These are phyloP conservation scores for Tetranychus truncatus DNA, from an alignment of 2,888 invertebrate species.

Conservation along the genomic window DNA sequence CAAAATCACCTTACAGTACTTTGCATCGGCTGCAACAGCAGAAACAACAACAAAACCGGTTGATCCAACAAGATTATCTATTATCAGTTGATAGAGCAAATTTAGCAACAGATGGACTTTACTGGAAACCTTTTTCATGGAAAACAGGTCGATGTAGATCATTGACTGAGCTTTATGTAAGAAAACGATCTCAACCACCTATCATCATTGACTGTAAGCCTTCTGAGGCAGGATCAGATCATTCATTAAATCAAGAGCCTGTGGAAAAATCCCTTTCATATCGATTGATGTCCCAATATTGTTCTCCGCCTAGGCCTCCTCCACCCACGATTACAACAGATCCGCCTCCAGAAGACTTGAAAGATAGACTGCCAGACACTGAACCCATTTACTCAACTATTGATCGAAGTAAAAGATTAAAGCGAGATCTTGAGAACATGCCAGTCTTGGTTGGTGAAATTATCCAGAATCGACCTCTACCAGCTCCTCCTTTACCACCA, in stretches of 20 bases:
- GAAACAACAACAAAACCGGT: neutral
- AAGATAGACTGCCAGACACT: neutral
- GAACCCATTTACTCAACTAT: slow-evolving; percentile 4
- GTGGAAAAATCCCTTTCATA: neutral
- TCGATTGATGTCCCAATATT: slow-evolving; percentile 8
- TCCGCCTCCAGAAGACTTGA: neutral
- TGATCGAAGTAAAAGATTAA: neutral
- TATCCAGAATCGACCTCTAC: slow-evolving; percentile 1
- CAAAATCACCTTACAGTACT: neutral
- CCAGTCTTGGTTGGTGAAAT: neutral
- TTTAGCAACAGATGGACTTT: slow-evolving; percentile 13
- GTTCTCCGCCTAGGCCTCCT: neutral
- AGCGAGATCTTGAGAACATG: neutral
- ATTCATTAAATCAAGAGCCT: neutral
- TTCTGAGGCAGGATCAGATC: neutral
- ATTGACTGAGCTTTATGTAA: slow-evolving; percentile 24
- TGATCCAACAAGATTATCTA: neutral
- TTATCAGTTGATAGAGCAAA: slow-evolving; percentile 4
- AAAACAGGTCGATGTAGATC: slow-evolving; percentile 24
- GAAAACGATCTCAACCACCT: slow-evolving; percentile 21
- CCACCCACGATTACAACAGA: neutral
- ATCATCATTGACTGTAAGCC: neutral
- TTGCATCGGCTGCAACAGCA: neutral
- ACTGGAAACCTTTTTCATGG: slow-evolving; percentile 20
- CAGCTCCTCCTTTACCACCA: slow-evolving; percentile 5